phyloP scores from a whole-genome alignment of 2,797 vertebrate species.

The Neomorphus geoffroyi region DNA sequence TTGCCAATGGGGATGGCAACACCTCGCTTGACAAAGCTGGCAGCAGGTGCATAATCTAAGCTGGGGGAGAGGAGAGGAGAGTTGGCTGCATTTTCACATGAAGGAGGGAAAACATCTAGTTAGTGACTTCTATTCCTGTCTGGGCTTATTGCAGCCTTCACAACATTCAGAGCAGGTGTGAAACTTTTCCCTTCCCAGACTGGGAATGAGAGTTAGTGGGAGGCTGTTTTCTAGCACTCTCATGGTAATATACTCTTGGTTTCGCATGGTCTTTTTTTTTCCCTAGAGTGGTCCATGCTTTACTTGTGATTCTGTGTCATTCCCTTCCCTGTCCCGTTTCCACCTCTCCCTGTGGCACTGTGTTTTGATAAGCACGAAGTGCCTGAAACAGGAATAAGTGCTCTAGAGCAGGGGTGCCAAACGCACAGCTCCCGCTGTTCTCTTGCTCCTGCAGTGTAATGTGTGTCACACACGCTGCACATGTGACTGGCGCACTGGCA shows the following conservation, averaged over 20 bases:
- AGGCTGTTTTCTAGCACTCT: slow-evolving; percentile 39
- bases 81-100: neutral
- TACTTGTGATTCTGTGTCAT: slow-evolving; percentile 51
- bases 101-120: slow-evolving; percentile 39
- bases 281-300: neutral
- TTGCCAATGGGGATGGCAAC: neutral
- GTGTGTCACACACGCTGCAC: no score
- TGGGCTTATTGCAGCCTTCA: slow-evolving; percentile 29
- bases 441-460: no score
- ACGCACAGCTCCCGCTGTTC: no score
- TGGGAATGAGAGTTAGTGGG: slow-evolving; percentile 10
- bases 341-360: neutral
- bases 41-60: accelerated
- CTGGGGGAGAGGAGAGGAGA: neutral
- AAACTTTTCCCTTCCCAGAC: slow-evolving; percentile 28
- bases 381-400: neutral
- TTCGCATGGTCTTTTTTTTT: neutral
- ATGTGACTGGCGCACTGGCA: no score
- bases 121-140: slow-evolving; percentile 55
- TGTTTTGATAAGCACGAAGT: neutral
- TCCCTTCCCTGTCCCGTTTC: neutral
- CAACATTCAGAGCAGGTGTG: slow-evolving; percentile 40
- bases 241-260: neutral
- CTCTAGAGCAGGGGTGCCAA: no score
- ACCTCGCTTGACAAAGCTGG: neutral